phyloP scores from a whole-genome alignment of 2,888 invertebrate species.

The Leptinotarsa haldemani region DNA sequence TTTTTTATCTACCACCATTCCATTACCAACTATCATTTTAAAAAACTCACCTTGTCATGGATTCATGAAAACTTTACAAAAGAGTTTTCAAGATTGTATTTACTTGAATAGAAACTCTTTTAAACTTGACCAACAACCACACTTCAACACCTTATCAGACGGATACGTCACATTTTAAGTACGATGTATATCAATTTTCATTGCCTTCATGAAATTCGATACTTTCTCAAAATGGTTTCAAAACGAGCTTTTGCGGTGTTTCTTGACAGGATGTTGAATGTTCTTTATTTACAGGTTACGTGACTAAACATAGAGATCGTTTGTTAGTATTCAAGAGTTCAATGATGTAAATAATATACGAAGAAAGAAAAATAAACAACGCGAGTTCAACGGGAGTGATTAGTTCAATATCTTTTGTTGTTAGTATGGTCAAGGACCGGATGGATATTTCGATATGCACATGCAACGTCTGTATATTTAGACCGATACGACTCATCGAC shows the following conservation, averaged over 20 bases:
- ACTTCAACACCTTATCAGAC: background rate
- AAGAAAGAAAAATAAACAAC: constrained; percentile 1
- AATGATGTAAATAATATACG: background rate
- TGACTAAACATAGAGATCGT: constrained; percentile 14
- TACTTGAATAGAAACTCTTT: background rate
- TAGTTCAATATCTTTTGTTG: background rate
- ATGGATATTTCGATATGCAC: background rate
- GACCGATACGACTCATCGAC: background rate
- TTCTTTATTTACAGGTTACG: constrained; percentile 10
- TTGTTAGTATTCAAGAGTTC: constrained; percentile 14
- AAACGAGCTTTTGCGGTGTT: constrained; percentile 14
- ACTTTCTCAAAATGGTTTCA: constrained; percentile 2
- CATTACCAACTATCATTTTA: too few relatives aligned
- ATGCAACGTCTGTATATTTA: background rate
- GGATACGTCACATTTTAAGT: background rate
- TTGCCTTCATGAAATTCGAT: constrained; percentile 3
- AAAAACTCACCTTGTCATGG: too few relatives aligned
- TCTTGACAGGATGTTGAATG: constrained; percentile 19
- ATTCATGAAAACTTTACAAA: too few relatives aligned
- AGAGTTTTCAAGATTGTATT: too few relatives aligned
- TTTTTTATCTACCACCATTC: too few relatives aligned
- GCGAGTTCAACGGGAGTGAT: background rate
- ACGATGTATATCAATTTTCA: constrained; percentile 1
- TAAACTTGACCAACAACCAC: background rate
- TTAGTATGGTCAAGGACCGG: background rate